Evolutionary conservation across 30 jellyfish, hydroid and myxozoan genomes (phyloP).

Genomic region (Pelagia noctiluca): DNA sequence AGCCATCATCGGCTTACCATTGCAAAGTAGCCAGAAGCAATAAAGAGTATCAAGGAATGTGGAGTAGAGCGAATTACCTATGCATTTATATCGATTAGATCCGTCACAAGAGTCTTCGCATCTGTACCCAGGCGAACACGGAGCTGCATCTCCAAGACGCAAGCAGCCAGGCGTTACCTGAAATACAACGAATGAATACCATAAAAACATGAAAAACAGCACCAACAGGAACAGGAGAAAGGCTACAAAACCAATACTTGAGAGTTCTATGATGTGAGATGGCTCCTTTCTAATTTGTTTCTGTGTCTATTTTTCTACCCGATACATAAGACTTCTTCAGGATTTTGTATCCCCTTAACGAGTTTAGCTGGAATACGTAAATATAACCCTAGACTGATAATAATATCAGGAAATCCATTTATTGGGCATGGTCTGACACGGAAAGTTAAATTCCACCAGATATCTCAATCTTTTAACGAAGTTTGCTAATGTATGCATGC

Average conservation of each 20-base stretch:
- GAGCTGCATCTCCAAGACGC: slow-evolving; percentile 10
- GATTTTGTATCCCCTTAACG: neutral
- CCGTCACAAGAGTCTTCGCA: slow-evolving; percentile 36
- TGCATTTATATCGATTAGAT: slow-evolving; percentile 12
- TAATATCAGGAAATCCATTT: no score
- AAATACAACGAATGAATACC: neutral
- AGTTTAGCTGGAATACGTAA: neutral
- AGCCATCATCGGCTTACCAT: neutral
- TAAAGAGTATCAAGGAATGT: neutral
- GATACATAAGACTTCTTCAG: neutral
- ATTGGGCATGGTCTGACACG: no score
- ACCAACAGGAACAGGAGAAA: neutral
- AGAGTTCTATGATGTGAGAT: neutral
- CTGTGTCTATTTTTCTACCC: no score
- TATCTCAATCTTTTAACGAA: no score
- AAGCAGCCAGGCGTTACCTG: slow-evolving; percentile 71
- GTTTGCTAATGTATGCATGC: no score
- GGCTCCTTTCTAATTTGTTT: no score
- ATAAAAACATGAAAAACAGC: neutral
- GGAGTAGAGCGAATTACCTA: slow-evolving; percentile 20
- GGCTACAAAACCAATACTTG: neutral
- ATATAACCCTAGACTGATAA: no score
- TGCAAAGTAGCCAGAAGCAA: neutral
- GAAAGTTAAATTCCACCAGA: no score
- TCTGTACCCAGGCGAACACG: slow-evolving; percentile 55